Conservation (phyloP, 2,888 invertebrate species). For the Punctoribates punctum region DNA sequence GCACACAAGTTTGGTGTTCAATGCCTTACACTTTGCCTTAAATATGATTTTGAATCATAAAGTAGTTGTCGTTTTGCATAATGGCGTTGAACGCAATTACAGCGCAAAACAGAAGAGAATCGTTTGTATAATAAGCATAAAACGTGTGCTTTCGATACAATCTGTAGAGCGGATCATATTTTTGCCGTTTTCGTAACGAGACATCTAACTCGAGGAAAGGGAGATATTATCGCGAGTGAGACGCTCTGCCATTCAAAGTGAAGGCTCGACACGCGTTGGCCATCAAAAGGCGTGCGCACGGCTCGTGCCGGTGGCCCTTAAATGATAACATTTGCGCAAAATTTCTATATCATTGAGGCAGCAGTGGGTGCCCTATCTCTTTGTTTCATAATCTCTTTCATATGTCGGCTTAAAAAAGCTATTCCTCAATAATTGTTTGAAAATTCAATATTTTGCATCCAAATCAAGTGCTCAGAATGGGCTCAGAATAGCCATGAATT, state of each 20-base stretch:
- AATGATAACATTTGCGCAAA: slow-evolving; percentile 36
- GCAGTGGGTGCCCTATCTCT: slow-evolving; percentile 2
- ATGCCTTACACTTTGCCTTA: not conserved
- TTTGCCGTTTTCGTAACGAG: slow-evolving; percentile 9
- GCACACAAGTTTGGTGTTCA: not conserved
- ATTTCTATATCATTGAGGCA: slow-evolving; percentile 4
- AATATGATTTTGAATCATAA: not conserved
- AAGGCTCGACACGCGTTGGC: slow-evolving; percentile 18
- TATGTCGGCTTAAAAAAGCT: not conserved
- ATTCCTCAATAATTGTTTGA: not conserved
- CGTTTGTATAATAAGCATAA: slow-evolving; percentile 27
- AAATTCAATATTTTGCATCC: not conserved
- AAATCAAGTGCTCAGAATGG: not conserved
- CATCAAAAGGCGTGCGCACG: slow-evolving; percentile 28
- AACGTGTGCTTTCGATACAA: slow-evolving; percentile 25
- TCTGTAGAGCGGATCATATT: slow-evolving; percentile 16
- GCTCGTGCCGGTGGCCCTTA: slow-evolving; percentile 30
- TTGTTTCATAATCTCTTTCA: not conserved
- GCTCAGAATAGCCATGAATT: not conserved
- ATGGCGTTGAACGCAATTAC: slow-evolving; percentile 24
- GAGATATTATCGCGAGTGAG: slow-evolving; percentile 21
- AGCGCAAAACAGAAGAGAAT: slow-evolving; percentile 7
- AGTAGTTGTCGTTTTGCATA: not conserved
- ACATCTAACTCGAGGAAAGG: slow-evolving; percentile 13
- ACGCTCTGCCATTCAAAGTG: not conserved